These are phyloP conservation scores for Boulengeromyrus knoepffleri DNA, from an alignment of 2,113 vertebrate genomes.

Conservation along the genomic window DNA sequence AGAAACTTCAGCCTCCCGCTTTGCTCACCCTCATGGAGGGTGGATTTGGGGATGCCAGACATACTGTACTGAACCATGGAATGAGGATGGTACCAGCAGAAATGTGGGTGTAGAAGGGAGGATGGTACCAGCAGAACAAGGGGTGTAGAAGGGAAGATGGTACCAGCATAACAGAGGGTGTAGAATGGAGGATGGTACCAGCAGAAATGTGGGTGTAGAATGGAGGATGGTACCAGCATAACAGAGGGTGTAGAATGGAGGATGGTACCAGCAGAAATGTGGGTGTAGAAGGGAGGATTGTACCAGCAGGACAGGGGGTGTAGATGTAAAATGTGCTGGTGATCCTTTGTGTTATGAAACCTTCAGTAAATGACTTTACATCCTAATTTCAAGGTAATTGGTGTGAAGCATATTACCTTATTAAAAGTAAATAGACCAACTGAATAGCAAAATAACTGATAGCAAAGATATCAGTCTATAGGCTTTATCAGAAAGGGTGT, in stretches of 20 bases:
- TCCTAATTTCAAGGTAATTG: not conserved
- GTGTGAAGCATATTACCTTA: not conserved
- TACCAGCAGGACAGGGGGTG: not conserved
- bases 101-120: constrained; percentile 1
- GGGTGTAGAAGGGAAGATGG: not conserved
- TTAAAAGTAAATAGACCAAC: not conserved
- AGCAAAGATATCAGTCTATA: not conserved
- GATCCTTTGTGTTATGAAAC: not conserved
- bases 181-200: not conserved
- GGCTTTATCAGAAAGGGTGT: not conserved
- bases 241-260: not conserved
- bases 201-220: not conserved
- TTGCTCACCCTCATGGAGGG: not conserved
- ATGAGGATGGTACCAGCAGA: not conserved
- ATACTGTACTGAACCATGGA: not conserved
- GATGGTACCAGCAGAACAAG: not conserved
- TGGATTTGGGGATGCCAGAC: not conserved
- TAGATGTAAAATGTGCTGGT: not conserved
- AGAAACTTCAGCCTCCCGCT: not conserved
- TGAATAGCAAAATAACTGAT: not conserved
- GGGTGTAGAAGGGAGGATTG: not conserved
- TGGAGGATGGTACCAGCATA: not conserved
- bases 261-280: not conserved
- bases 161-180: not conserved
- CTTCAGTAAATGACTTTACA: not conserved